Evolutionary conservation across 2,113 vertebrate genomes (phyloP).

Genomic region (Acinonyx jubatus): DNA sequence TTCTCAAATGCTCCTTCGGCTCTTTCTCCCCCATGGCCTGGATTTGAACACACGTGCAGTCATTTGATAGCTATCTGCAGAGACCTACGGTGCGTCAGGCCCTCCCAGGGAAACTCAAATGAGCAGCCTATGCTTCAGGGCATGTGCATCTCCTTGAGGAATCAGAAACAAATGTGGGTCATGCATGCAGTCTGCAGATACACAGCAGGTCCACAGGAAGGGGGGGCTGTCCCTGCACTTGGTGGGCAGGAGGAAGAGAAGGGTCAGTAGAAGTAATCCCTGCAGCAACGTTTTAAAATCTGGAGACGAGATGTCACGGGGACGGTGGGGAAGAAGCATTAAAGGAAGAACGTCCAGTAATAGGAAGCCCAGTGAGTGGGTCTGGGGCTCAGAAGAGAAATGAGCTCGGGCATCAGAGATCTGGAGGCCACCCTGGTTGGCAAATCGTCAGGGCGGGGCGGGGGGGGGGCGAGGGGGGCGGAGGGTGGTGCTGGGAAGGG

Average conservation of each 20-base stretch:
- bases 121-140: rapidly evolving
- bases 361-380: neutral
- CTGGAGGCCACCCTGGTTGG: neutral
- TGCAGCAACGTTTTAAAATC: neutral
- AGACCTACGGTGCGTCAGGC: neutral
- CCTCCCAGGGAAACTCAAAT: neutral
- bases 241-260: too few relatives aligned
- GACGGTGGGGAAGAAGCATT: neutral
- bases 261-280: neutral
- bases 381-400: neutral
- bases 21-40: neutral
- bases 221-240: neutral
- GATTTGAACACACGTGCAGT: neutral
- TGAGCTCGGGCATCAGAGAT: too few relatives aligned
- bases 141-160: rapidly evolving
- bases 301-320: rapidly evolving
- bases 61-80: neutral
- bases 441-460: too few relatives aligned
- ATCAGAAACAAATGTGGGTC: neutral
- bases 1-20: neutral
- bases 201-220: neutral
- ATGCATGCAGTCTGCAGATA: too few relatives aligned
- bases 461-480: too few relatives aligned
- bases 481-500: rapidly evolving
- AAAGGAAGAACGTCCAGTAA: too few relatives aligned